Conservation (phyloP, 2,888 invertebrate genomes). For the Pristionchus japonicus region DNA sequence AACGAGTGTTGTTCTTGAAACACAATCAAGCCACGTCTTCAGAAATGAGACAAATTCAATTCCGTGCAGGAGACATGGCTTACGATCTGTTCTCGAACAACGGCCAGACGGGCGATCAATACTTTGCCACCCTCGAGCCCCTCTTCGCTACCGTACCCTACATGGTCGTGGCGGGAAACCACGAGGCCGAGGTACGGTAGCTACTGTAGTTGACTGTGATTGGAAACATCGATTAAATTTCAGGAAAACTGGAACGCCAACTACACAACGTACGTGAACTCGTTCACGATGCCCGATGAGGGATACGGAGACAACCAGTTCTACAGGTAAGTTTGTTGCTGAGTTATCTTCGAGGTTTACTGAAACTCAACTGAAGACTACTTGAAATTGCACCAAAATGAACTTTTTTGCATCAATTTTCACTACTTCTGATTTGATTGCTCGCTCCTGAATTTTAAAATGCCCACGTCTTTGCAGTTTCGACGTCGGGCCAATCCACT, state of each 20-base stretch:
- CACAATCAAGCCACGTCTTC: no score
- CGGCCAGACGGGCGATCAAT: slow-evolving; percentile 89
- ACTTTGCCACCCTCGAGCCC: slow-evolving; percentile 91
- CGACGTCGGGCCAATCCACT: slow-evolving; percentile 90
- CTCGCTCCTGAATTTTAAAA: no score
- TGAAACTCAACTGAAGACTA: background rate
- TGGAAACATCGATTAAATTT: no score
- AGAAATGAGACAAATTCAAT: background rate
- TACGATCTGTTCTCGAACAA: slow-evolving; percentile 89
- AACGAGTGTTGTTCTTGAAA: no score
- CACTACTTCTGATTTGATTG: background rate
- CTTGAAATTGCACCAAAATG: no score
- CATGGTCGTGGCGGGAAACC: slow-evolving; percentile 84
- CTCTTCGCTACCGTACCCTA: slow-evolving; percentile 92
- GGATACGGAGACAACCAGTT: slow-evolving; percentile 74
- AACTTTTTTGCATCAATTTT: background rate
- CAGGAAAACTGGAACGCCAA: slow-evolving; percentile 81
- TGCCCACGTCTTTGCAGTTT: no score
- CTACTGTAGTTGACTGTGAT: background rate
- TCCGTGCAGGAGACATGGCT: slow-evolving; percentile 86
- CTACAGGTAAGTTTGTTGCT: slow-evolving; percentile 70
- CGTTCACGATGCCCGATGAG: slow-evolving; percentile 90
- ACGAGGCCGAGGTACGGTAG: slow-evolving; percentile 52
- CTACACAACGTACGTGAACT: slow-evolving; percentile 91
- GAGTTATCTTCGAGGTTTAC: background rate